Evolutionary conservation across 1,140 invertebrate species (phyloP), one percentile per base, ranked within the genome.

Genomic region (Trissolcus basalis): DNA sequence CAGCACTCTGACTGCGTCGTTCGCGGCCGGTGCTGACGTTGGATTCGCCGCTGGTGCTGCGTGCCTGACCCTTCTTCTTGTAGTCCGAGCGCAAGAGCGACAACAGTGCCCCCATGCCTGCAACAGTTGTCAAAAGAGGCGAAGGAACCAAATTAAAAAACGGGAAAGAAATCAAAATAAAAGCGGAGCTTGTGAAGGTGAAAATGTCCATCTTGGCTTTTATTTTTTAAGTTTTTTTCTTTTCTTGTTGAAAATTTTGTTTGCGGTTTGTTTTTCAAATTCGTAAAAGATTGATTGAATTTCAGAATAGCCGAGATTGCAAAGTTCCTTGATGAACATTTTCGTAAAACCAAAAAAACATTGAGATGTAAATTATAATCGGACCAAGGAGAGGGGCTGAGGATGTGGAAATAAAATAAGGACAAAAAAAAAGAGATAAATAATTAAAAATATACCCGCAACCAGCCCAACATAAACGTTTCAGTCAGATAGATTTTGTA

Each of bases 401-500:
- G 55, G 49, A 67, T 12, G 48, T 16, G 64, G 27, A 32, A 51
- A 43, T 41, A 58, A 48, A 59, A 68, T n/a, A 11, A 64, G 1
- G 59, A 27, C 39, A 53, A 16, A 41, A 33, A 39, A 9, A 61
- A 60, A n/a, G n/a, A n/a, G n/a, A n/a, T n/a, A n/a, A n/a, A 41
- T 49, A 60, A 41, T 75, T 11, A 9, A 70, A 81, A 50, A 64
- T 80, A 54, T 85, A 84, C 87, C 87, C 79, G 81, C 82, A 75
- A 87, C 87, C 86, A 88, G 79, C 82, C 85, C 86, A 87, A 86
- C 84, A 88, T 83, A 87, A 83, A 86, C 76, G 78, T 80, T 70
- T 82, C 80, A 87, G 76, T 84, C 85, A 87, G 48, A 87, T 85
- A 87, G 83, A 81, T 3, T 79, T 80, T 73, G 72, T 79, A 81